Percentiles rank a stretch among this genome's conserved stretches.
These are phyloP conservation scores for Metellina segmentata DNA, from an alignment of 2,888 invertebrate species.

Conservation along the genomic window DNA sequence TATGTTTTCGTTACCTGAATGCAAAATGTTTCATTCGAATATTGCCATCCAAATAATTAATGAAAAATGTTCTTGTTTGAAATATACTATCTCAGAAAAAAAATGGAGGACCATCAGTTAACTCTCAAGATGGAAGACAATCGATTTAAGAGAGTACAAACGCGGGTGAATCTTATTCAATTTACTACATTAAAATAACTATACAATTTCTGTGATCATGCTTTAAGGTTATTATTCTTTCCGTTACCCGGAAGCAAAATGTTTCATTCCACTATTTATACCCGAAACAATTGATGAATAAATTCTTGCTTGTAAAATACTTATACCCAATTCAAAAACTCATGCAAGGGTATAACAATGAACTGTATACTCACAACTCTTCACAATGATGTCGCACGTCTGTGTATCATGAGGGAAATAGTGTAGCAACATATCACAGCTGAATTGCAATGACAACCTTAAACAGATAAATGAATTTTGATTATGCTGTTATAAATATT, in stretches of 20 bases:
- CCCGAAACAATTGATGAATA: not conserved
- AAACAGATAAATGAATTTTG: not conserved
- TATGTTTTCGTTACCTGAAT: too few relatives aligned
- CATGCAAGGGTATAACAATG: not conserved
- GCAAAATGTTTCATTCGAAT: not conserved
- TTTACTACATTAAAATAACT: too few relatives aligned
- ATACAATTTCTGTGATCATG: too few relatives aligned
- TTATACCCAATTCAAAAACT: too few relatives aligned
- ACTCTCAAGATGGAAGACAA: too few relatives aligned
- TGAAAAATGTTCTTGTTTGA: too few relatives aligned
- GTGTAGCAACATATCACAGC: constrained; percentile 71
- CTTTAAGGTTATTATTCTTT: too few relatives aligned
- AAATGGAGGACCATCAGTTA: too few relatives aligned
- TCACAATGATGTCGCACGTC: constrained; percentile 68
- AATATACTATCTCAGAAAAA: too few relatives aligned
- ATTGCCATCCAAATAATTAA: not conserved
- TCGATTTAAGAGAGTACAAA: too few relatives aligned
- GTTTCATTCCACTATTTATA: not conserved
- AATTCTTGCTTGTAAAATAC: too few relatives aligned
- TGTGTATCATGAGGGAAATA: constrained; percentile 72
- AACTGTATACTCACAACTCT: constrained; percentile 66
- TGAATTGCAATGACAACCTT: constrained; percentile 67
- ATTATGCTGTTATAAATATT: not conserved
- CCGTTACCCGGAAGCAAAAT: not conserved
- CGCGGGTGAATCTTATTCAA: too few relatives aligned